These are phyloP conservation scores for Crocidura indochinensis DNA, from an alignment of 2,797 vertebrate species.

Conservation along the genomic window DNA sequence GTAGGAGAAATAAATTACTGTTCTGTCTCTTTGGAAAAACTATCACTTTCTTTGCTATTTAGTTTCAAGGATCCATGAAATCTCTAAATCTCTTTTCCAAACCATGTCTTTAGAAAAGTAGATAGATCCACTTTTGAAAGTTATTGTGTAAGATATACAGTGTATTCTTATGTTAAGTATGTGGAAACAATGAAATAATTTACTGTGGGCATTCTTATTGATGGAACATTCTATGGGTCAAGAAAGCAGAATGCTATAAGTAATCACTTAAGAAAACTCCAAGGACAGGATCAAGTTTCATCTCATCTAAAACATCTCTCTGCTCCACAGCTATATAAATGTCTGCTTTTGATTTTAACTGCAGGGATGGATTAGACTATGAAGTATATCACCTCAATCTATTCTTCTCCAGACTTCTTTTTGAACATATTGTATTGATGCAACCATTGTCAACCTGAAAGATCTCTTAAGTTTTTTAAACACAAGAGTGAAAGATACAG, in stretches of 20 bases:
- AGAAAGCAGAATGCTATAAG: background rate
- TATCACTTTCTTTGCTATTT: slow-evolving; percentile 51
- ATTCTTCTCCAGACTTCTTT: background rate
- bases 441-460: background rate
- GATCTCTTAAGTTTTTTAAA: slow-evolving; percentile 15
- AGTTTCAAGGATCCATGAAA: slow-evolving; percentile 68
- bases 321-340: background rate
- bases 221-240: background rate
- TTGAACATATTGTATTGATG: slow-evolving; percentile 6
- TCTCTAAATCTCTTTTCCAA: slow-evolving; percentile 65
- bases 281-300: background rate
- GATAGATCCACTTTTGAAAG: slow-evolving; percentile 55
- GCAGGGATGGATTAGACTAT: background rate
- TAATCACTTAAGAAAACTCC: background rate
- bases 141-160: background rate
- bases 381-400: background rate
- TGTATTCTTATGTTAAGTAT: background rate
- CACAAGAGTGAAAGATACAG: background rate
- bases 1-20: slow-evolving; percentile 65
- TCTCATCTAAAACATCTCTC: background rate
- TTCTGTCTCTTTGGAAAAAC: slow-evolving; percentile 66
- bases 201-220: background rate
- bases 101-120: slow-evolving; percentile 70
- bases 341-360: background rate
- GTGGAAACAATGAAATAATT: background rate